These are phyloP conservation scores for Xiphydria camelus DNA, from an alignment of 2,888 invertebrate species.

Conservation along the genomic window DNA sequence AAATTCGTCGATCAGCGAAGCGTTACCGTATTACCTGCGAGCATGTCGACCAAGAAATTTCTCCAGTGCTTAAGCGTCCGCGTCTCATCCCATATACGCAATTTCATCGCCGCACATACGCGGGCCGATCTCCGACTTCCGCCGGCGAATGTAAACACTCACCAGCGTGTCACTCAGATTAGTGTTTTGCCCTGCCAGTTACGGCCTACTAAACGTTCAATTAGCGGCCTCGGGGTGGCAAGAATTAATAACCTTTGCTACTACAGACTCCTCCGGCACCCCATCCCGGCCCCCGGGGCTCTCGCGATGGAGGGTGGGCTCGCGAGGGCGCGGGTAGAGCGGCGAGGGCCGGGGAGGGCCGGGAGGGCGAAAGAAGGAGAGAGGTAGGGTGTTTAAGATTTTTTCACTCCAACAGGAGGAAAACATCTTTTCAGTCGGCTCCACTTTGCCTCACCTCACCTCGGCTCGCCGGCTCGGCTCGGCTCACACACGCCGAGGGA, in stretches of 20 bases:
- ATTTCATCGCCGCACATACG: no score
- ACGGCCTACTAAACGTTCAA: conserved; percentile 27
- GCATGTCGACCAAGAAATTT: no score
- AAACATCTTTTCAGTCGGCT: conserved; percentile 21
- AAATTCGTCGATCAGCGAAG: no score
- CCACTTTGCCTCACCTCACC: background rate
- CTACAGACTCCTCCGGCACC: conserved; percentile 5
- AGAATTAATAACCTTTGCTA: conserved; percentile 22
- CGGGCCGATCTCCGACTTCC: background rate
- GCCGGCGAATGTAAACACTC: conserved; percentile 15
- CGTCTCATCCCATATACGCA: no score
- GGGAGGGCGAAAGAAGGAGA: background rate
- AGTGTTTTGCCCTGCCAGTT: conserved; percentile 26
- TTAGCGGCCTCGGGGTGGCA: conserved; percentile 21
- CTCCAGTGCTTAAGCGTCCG: no score
- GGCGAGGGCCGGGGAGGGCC: background rate
- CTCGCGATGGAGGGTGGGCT: background rate
- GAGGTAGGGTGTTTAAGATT: conserved; percentile 14
- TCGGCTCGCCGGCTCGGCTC: background rate
- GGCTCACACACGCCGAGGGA: background rate
- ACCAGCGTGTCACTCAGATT: conserved; percentile 17
- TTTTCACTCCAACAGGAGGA: conserved; percentile 15
- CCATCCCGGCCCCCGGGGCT: conserved; percentile 5
- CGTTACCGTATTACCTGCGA: no score
- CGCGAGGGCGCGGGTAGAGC: background rate